Evolutionary conservation across 53 echinoderm and acorn worm genomes (phyloP), one percentile per base, ranked within the genome.

Genomic region (Luidia sarsii): DNA sequence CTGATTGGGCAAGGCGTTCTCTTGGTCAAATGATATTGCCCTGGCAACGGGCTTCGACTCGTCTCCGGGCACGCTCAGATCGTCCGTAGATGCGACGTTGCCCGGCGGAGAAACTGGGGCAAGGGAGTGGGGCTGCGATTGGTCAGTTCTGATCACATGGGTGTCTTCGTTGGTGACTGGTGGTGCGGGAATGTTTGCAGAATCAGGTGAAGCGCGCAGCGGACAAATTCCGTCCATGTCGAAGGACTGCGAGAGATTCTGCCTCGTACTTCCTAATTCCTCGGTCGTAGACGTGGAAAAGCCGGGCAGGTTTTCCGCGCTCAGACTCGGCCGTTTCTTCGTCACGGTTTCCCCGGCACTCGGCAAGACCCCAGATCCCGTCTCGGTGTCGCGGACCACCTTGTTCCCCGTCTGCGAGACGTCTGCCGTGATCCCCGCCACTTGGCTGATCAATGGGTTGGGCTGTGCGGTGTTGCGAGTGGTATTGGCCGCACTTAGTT

Each of bases 171-270:
- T n/a, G 4, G 45, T 11, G 28, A 39, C 55, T 14, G 57, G 20
- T 71, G 20, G 13, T 25, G 33, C 30, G 30, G n/a, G 59, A 39
- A 5, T 38, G 74, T n/a, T 7, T 28, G 13, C 22, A 11, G 20
- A n/a, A 11, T 77, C 0, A 16, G 33, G 8, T 18, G 30, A 18
- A 31, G 1, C 14, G 4, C 18, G 31, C 48, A 86, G 59, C 1
- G 64, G 81, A 15, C 13, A 62, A 29, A 87, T 20, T 16, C 87
- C 87, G 7, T 87, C 87, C 52, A 71, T 80, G 38, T 61, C 64
- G 34, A 87, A 87, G 14, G 72, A 39, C 7, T 16, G 38, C 38
- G 37, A 48, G 27, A 77, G 77, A 48, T 77, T 61, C 9, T 29
- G 43, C 55, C 35, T 77, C n/a, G 46, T 18, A 9, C n/a, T n/a